Percentiles rank a stretch among this genome's conserved stretches.
Conservation (phyloP, 2,888 invertebrate species). For the Escarpia spicata region DNA sequence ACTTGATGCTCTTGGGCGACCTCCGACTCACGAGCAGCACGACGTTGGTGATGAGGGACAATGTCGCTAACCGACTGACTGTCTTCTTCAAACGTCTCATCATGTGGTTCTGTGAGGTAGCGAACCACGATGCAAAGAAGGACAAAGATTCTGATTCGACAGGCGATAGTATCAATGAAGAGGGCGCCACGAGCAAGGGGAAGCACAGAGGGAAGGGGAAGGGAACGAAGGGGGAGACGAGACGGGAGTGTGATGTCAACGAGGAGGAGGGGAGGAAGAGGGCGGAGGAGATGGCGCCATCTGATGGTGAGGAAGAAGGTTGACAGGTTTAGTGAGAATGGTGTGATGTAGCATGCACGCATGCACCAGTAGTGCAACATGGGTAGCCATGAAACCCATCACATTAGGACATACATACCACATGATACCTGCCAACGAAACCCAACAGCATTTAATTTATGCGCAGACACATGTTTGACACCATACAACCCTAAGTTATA, state of each 20-base stretch:
- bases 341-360: background rate
- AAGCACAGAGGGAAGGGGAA: background rate
- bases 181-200: background rate
- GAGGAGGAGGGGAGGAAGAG: background rate
- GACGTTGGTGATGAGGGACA: conserved; percentile 30
- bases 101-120: background rate
- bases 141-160: background rate
- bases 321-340: background rate
- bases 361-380: background rate
- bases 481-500: background rate
- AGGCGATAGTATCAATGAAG: background rate
- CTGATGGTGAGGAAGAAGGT: background rate
- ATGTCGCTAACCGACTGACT: conserved; percentile 27
- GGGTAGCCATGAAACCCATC: background rate
- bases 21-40: conserved; percentile 26
- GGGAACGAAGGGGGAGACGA: background rate
- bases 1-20: background rate
- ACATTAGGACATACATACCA: background rate
- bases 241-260: background rate
- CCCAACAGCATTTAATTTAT: background rate
- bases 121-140: background rate
- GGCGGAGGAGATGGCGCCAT: background rate
- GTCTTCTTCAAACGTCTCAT: conserved; percentile 30
- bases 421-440: background rate
- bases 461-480: background rate